Evolutionary conservation across 2,888 invertebrate genomes (phyloP).

Genomic region (Eupithecia inturbata): DNA sequence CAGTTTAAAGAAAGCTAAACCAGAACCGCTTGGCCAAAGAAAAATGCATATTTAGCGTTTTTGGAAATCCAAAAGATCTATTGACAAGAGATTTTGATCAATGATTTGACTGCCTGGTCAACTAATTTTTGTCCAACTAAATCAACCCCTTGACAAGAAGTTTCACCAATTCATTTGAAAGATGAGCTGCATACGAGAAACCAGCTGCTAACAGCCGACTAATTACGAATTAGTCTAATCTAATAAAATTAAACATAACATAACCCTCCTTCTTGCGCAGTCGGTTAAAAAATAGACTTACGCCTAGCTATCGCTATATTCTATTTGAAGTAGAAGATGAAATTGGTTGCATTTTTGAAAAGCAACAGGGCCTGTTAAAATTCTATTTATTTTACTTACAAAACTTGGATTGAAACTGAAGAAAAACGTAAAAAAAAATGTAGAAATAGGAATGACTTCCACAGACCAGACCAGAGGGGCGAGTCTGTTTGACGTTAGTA

Average conservation of each 20-base stretch:
- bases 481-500: too few species aligned
- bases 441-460: not conserved
- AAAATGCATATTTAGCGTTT: not conserved
- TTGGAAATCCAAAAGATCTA: not conserved
- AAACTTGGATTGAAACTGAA: not conserved
- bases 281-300: not conserved
- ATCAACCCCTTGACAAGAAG: not conserved
- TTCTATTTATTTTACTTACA: not conserved
- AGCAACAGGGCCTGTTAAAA: not conserved
- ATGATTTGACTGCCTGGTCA: too few species aligned
- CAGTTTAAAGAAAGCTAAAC: not conserved
- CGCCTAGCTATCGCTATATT: not conserved
- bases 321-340: not conserved
- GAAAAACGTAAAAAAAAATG: too few species aligned
- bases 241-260: not conserved
- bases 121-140: too few species aligned
- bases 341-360: not conserved
- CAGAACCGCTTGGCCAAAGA: not conserved
- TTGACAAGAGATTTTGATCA: not conserved
- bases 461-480: not conserved
- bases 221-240: too few species aligned
- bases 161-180: not conserved
- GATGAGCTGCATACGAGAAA: not conserved
- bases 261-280: not conserved
- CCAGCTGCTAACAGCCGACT: too few species aligned